Evolutionary conservation across 2,797 vertebrate genomes (phyloP).

Genomic region (Leptodactylus fallax): DNA sequence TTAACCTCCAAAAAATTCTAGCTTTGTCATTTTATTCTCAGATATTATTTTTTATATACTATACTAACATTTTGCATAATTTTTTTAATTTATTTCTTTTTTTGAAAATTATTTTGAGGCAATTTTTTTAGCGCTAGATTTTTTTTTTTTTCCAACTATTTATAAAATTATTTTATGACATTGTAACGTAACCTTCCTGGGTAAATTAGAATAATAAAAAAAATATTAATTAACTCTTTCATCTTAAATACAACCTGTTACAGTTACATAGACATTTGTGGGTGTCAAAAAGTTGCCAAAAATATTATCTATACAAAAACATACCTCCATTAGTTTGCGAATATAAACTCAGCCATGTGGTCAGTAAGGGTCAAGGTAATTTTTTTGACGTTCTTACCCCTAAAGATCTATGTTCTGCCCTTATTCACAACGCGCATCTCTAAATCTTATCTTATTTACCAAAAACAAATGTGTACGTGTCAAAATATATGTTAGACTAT

Average conservation of each 20-base stretch:
- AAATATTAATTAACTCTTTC: background rate
- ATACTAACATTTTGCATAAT: background rate
- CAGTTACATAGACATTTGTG: too few relatives aligned
- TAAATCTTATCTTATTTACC: background rate
- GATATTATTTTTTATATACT: background rate
- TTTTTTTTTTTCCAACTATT: background rate
- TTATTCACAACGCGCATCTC: background rate
- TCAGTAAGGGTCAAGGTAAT: background rate
- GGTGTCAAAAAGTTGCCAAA: background rate
- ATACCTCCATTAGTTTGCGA: background rate
- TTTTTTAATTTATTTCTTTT: background rate
- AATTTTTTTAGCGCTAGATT: background rate
- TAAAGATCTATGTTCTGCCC: background rate
- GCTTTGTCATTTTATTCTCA: background rate
- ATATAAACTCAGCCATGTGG: background rate
- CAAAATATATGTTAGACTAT: conserved; percentile 37
- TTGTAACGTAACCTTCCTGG: too few relatives aligned
- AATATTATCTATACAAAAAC: background rate
- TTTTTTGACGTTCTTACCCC: background rate
- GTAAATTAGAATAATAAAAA: background rate
- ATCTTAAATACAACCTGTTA: background rate
- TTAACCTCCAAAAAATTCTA: background rate
- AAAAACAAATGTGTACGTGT: conserved; percentile 11
- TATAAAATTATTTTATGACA: background rate
- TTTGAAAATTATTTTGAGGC: background rate